These are phyloP conservation scores for Orchestia grillus DNA, from an alignment of 1,140 invertebrate species.

Conservation along the genomic window DNA sequence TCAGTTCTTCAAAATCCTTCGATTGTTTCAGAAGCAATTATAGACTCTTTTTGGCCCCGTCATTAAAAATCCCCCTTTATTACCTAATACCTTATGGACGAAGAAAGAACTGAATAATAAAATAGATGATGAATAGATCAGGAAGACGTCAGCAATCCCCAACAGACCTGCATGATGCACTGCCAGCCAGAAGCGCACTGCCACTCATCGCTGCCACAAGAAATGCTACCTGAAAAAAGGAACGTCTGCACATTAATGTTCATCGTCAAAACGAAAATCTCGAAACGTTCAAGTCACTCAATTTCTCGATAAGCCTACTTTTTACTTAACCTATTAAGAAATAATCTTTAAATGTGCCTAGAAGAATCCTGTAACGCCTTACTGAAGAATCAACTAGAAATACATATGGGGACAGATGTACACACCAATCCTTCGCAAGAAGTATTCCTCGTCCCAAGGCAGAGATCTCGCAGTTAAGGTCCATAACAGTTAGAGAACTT, in stretches of 20 bases:
- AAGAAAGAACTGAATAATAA: no score
- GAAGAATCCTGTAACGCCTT: background rate
- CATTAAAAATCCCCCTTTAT: no score
- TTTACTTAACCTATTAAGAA: background rate
- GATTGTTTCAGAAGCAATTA: no score
- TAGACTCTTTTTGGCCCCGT: no score
- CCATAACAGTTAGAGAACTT: background rate
- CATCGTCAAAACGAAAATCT: background rate
- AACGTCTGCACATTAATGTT: background rate
- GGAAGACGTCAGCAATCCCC: background rate
- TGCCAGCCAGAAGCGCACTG: constrained; percentile 71
- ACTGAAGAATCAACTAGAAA: background rate
- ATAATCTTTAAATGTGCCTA: background rate
- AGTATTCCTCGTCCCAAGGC: background rate
- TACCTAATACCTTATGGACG: no score
- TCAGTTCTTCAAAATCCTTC: no score
- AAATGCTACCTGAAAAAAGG: constrained; percentile 68
- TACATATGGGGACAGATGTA: background rate
- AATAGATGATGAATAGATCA: background rate
- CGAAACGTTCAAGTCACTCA: background rate
- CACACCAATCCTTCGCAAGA: background rate
- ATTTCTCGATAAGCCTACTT: background rate
- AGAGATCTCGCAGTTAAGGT: background rate
- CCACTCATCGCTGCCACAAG: constrained; percentile 70
- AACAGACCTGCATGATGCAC: constrained; percentile 71